Percentiles rank a stretch among this genome's conserved stretches.
Conservation (phyloP, 1,140 invertebrate species). For the Phortica variegata region DNA sequence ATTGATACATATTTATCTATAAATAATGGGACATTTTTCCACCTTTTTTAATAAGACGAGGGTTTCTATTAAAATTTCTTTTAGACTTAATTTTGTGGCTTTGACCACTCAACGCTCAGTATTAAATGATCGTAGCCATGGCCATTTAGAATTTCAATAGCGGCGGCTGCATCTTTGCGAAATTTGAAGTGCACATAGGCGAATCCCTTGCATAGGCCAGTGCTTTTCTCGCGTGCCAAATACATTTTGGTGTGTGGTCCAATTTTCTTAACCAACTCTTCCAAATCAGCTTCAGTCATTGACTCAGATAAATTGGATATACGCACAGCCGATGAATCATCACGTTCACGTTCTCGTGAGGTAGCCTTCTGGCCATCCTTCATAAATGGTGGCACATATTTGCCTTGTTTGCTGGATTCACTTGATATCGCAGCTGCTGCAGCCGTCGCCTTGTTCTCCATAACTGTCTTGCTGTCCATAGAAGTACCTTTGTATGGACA, state of each 20-base stretch:
- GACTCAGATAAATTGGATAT: conserved; percentile 98
- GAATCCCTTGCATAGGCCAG: conserved; percentile 85
- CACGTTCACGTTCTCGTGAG: conserved; percentile 68
- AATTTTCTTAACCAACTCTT: conserved; percentile 83
- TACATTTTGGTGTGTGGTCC: conserved; percentile 71
- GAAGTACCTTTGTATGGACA: conserved; percentile 95
- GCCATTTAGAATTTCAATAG: conserved; percentile 87
- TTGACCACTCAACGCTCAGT: conserved; percentile 98
- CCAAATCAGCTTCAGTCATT: conserved; percentile 90
- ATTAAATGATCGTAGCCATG: conserved; percentile 98
- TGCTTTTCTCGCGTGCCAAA: conserved; percentile 82
- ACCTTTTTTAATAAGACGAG: too few species aligned
- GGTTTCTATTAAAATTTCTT: too few species aligned
- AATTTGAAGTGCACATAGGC: conserved; percentile 96
- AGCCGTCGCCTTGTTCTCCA: conserved; percentile 43
- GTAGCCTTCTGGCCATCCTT: conserved; percentile 75
- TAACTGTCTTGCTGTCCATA: conserved; percentile 63
- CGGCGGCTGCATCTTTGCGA: conserved; percentile 86
- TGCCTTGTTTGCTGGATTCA: conserved; percentile 59
- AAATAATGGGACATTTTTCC: too few species aligned
- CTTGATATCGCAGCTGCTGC: conserved; percentile 31
- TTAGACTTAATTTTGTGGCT: conserved; percentile 66
- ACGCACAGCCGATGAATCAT: conserved; percentile 86
- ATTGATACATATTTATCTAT: too few species aligned
- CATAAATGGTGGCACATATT: conserved; percentile 84